Evolutionary conservation across 2,797 vertebrate species (phyloP).

Genomic region (Trachops cirrhosus): DNA sequence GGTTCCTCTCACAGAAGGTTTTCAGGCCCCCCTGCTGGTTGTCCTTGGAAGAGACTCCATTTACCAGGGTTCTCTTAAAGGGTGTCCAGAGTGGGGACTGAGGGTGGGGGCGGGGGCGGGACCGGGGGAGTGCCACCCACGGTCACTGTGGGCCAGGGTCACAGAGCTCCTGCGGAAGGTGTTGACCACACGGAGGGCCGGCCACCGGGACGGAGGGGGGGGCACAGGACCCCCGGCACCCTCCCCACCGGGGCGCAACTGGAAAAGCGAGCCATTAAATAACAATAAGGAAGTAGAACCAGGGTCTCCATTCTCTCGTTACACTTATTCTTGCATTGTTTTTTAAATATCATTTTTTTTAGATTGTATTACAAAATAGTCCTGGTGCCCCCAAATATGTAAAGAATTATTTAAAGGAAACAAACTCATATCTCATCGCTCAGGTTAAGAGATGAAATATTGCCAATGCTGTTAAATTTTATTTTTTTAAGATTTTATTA

Average conservation of each 20-base stretch:
- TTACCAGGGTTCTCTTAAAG: background rate
- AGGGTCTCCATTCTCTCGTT: background rate
- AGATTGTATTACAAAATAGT: background rate
- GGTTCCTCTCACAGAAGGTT: background rate
- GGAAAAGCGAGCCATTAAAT: background rate
- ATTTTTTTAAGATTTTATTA: too few relatives aligned
- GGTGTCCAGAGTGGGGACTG: background rate
- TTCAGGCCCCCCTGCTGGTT: background rate
- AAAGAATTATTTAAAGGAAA: background rate
- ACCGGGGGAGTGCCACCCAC: background rate
- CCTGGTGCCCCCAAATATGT: background rate
- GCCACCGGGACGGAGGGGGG: background rate
- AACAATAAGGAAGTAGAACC: background rate
- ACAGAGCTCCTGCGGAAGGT: background rate
- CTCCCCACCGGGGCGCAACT: background rate
- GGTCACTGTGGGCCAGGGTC: too few relatives aligned
- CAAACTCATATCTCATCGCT: background rate
- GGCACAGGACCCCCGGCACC: background rate
- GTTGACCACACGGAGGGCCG: background rate
- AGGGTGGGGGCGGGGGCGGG: background rate
- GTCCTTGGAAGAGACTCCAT: background rate
- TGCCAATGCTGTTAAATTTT: background rate
- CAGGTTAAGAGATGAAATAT: background rate
- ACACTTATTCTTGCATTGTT: background rate
- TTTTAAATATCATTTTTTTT: background rate